Evolutionary conservation across 2,888 invertebrate species (phyloP), one percentile per base, ranked within the genome.

Genomic region (Colostygia pectinataria): DNA sequence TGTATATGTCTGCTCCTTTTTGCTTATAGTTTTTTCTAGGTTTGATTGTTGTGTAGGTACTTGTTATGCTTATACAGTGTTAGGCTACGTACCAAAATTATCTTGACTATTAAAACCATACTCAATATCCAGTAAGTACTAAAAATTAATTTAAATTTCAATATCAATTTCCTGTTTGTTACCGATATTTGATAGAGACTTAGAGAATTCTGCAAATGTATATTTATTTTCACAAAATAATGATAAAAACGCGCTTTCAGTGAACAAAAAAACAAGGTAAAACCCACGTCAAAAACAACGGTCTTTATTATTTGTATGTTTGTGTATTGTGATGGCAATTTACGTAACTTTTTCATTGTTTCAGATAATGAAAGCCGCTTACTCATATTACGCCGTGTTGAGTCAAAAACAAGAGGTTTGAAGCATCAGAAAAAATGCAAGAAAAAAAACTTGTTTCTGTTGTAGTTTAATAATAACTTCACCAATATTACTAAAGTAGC

Each of bases 291-390:
- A n/a, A n/a, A n/a, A n/a, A n/a, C n/a, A n/a, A n/a, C n/a, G n/a
- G n/a, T n/a, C n/a, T n/a, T n/a, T n/a, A n/a, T n/a, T n/a, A n/a
- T n/a, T n/a, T n/a, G n/a, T n/a, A n/a, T n/a, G n/a, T n/a, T n/a
- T n/a, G n/a, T n/a, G n/a, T n/a, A 5, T 6, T 5, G 20, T 20
- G 20, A 20, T 20, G 2, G 6, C 27, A 31, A 32, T 54, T 47
- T 34, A 20, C 24, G 38, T 43, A 45, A 33, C 39, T 24, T 12
- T 18, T 44, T 53, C 58, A 43, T 60, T 54, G 52, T 85, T 85
- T 53, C 83, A 89, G 88, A 88, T 89, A 43, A 76, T 89, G 76
- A 85, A 85, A 65, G 84, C 84, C 1, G 84, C 83, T 1, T 84
- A 85, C 57, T 84, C 84, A 1, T 85, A 85, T 57, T 83, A 85